Evolutionary conservation across 2,888 invertebrate species (phyloP), one percentile per base, ranked within the genome.

Genomic region (Acleris literana): DNA sequence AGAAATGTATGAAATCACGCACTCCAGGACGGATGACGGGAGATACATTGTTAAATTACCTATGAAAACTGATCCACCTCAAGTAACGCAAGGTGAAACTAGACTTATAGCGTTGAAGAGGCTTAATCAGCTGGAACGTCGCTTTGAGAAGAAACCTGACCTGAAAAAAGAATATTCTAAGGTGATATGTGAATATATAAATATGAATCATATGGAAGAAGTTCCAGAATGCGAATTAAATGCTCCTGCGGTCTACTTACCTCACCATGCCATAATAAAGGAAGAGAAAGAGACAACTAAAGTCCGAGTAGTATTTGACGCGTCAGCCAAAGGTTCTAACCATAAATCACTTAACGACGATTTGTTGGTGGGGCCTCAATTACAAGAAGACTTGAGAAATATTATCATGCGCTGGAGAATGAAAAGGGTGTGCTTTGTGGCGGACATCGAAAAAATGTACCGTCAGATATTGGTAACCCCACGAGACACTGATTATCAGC

Each of bases 401-500:
- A 44, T 61, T 18, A 46, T 61, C n/a, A 61, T 61, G 61, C 46
- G 54, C 46, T 61, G 61, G 60, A 46, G 54, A 7, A 49, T 63
- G 55, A 55, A 49, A n/a, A 29, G 29, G 33, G 18, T 63, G 11
- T 54, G 62, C 33, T 63, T 55, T 20, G 54, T 55, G 4, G 62
- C 62, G 1, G 62, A 55, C 33, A 54, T 63, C 22, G 18, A 55
- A 25, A 57, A 63, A 52, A 63, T 63, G 57, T 63, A 63, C 39
- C 54, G 54, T n/a, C 70, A 72, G 63, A 65, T 74, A 13, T 20
- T 56, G n/a, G 65, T 76, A 5, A 17, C 63, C 7, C 58, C 62
- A 13, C 56, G 69, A 9, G 69, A 76, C 39, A 44, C 65, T 13
- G 59, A 63, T 18, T 33, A 48, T 18, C 67, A 67, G 48, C 17